phyloP scores from a whole-genome alignment of 1,140 invertebrate species.

The Macrocentrus cingulum region DNA sequence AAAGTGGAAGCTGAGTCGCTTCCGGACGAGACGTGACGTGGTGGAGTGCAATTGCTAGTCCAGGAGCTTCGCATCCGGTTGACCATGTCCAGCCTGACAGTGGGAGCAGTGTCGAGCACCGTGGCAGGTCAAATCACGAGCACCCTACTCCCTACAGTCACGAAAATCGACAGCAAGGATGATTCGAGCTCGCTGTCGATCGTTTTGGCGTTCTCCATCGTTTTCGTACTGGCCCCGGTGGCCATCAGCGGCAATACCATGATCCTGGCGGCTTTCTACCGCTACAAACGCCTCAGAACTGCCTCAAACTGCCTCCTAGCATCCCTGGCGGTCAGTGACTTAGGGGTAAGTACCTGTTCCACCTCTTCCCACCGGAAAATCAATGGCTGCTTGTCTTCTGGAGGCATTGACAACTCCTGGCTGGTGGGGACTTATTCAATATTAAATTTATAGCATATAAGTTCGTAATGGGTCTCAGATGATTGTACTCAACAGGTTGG shows the following conservation, averaged over 20 bases:
- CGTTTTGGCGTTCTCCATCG: conserved; percentile 58
- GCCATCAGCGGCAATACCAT: conserved; percentile 64
- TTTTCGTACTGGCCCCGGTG: conserved; percentile 62
- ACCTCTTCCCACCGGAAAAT: conserved; percentile 4
- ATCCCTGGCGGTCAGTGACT: conserved; percentile 72
- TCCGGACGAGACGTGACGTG: conserved; percentile 32
- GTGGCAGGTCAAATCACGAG: conserved; percentile 44
- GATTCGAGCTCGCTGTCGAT: conserved; percentile 53
- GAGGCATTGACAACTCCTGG: no score
- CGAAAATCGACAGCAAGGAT: conserved; percentile 42
- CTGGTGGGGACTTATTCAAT: no score
- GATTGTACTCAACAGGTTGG: conserved; percentile 55
- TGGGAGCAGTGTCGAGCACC: conserved; percentile 34
- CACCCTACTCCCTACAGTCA: conserved; percentile 42
- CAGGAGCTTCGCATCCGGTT: conserved; percentile 1
- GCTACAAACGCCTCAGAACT: conserved; percentile 64
- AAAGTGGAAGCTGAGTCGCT: conserved; percentile 20
- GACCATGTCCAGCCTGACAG: conserved; percentile 45
- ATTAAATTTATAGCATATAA: no score
- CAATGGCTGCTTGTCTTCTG: not conserved
- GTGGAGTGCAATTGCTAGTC: conserved; percentile 5
- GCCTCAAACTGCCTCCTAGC: conserved; percentile 75
- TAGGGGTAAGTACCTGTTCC: conserved; percentile 61
- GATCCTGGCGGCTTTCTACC: conserved; percentile 63
- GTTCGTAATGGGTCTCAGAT: not conserved